phyloP scores from a whole-genome alignment of 2,113 vertebrate species.

The Nerophis lumbriciformis region DNA sequence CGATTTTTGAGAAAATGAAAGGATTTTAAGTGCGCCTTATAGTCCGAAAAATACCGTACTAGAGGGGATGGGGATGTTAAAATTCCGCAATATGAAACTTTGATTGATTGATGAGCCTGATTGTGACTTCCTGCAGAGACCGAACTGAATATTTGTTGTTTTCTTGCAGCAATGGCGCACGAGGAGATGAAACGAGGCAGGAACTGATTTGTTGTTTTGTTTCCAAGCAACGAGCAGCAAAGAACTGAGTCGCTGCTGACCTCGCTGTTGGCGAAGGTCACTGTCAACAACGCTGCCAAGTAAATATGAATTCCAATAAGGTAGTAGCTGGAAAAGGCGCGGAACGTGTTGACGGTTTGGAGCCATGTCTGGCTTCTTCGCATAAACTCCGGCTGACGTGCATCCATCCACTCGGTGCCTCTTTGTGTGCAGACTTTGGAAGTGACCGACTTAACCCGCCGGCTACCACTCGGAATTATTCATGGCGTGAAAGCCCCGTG shows the following conservation, averaged over 20 bases:
- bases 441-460: constrained; percentile 51
- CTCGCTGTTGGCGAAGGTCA: constrained; percentile 34
- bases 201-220: constrained; percentile 24
- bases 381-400: background rate
- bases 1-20: too few relatives aligned
- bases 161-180: too few relatives aligned
- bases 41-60: too few relatives aligned
- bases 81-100: too few relatives aligned
- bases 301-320: constrained; percentile 36
- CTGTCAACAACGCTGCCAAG: constrained; percentile 35
- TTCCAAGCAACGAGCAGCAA: constrained; percentile 54
- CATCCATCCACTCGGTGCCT: background rate
- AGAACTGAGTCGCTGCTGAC: constrained; percentile 53
- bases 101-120: too few relatives aligned
- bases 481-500: constrained; percentile 42
- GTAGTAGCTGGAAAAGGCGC: background rate
- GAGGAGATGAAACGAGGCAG: too few relatives aligned
- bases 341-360: background rate
- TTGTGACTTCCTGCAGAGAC: too few relatives aligned
- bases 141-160: too few relatives aligned
- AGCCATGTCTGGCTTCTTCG: background rate
- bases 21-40: too few relatives aligned
- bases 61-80: too few relatives aligned
- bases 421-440: constrained; percentile 23
- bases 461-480: constrained; percentile 55